Base-by-base conservation (phyloP, 2,797 vertebrate genomes). In the Trachops cirrhosus region DNA sequence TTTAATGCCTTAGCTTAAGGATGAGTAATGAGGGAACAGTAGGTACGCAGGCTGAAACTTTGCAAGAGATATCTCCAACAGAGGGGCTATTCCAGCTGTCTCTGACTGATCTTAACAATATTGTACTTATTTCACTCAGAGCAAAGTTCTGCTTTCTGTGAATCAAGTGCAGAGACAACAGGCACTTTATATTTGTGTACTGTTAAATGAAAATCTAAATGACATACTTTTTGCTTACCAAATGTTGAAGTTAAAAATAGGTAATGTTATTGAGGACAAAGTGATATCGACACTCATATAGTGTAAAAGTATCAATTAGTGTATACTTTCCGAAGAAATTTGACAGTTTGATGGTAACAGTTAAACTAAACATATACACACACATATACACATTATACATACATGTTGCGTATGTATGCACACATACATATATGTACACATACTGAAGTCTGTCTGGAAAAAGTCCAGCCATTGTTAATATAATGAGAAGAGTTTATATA, bases 161-260 rank as follows among this genome's bases (percentile, higher is more conserved):
- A 93, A 57, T 39, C 46, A 62, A 79, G 2, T 82, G 12, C 78
- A 89, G 86, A 74, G 64, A 64, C 9, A 86, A 68, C 8, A 34
- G 52, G 16, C 5, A 59, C 67, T n/a, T 70, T 50, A 79, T 80
- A 85, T 46, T 71, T 83, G 3, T 50, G 90, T 26, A 34, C 6
- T 62, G 22, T 84, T 91, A 62, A 83, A 62, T 73, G 26, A 84
- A 96, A 96, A 32, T 19, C 79, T 86, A 84, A 90, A 67, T 50
- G 34, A 73, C 59, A 73, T 22, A 3, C 50, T 34, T 82, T 93
- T 94, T 86, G 11, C 4, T 86, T 74, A 86, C 85, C 54, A 68
- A 93, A 93, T 80, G 26, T 46, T 86, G n/a, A 82, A 62, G 16
- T 73, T 84, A 24, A 85, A 80, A 87, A 90, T 70, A 52, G 52